Evolutionary conservation across 1,140 invertebrate genomes (phyloP).

Genomic region (Zaprionus taronus): DNA sequence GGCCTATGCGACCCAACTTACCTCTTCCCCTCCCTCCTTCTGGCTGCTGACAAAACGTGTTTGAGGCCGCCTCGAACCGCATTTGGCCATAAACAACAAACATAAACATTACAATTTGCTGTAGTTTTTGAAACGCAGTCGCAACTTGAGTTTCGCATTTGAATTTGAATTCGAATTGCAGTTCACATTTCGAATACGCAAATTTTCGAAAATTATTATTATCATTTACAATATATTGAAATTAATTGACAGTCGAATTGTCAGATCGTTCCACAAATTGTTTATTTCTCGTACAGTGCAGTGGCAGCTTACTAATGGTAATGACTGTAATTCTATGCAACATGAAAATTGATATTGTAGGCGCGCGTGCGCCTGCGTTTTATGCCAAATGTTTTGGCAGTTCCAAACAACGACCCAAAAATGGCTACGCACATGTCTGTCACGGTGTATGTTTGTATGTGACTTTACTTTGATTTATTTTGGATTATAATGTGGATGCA

Average conservation of each 20-base stretch:
- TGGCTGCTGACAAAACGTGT: slow-evolving; percentile 35
- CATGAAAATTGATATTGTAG: slow-evolving; percentile 79
- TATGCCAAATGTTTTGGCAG: slow-evolving; percentile 77
- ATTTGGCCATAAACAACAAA: slow-evolving; percentile 77
- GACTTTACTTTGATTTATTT: not conserved
- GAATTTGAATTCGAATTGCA: slow-evolving; percentile 1
- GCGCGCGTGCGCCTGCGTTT: slow-evolving; percentile 19
- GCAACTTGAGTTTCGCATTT: not conserved
- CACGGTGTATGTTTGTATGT: not conserved
- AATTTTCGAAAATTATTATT: slow-evolving; percentile 72
- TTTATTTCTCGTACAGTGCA: slow-evolving; percentile 63
- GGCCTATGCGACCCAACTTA: slow-evolving; percentile 31
- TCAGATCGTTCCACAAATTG: slow-evolving; percentile 80
- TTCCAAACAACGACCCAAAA: slow-evolving; percentile 58
- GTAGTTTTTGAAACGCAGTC: slow-evolving; percentile 44
- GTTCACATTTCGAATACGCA: slow-evolving; percentile 24
- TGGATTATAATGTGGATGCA: not conserved
- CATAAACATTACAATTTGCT: slow-evolving; percentile 81
- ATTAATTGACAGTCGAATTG: slow-evolving; percentile 82
- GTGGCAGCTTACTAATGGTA: slow-evolving; percentile 82
- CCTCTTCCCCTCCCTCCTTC: not conserved
- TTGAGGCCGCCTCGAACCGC: slow-evolving; percentile 44
- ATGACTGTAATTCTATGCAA: slow-evolving; percentile 80
- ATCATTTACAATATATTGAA: slow-evolving; percentile 83
- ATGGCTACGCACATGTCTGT: slow-evolving; percentile 51